Evolutionary conservation across 2,888 invertebrate species (phyloP), one percentile per base, ranked within the genome.

Genomic region (Siphlonurus alternatus): DNA sequence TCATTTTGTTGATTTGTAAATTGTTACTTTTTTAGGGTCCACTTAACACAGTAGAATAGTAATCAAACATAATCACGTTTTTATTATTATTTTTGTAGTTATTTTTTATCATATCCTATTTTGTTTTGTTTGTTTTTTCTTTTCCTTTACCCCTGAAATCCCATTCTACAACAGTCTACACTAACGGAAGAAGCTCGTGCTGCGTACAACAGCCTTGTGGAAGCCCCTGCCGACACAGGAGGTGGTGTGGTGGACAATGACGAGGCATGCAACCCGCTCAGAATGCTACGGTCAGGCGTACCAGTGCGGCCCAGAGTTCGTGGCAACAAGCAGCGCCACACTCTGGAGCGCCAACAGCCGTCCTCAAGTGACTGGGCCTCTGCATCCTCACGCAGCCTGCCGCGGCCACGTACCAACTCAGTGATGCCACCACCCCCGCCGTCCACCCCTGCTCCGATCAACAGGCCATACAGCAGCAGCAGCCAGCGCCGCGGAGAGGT

Each of bases 181-280:
- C 81, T 94, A 70, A 89, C 91, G 20, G 88, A 89, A 71, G 93
- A 94, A 75, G 90, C 93, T 61, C 93, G 92, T 73, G 85, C 89
- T 72, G 97, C 94, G 0, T 98, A 98, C 78, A 89, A 91, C 72
- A 88, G 90, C 70, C 79, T 98, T 63, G 93, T 98, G 64, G 94
- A 95, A 73, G 72, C 61, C 25, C 62, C 54, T 62, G n/a, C n/a
- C n/a, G n/a, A n/a, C n/a, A 65, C 69, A 2, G 67, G 70, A 76
- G 78, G 69, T 77, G 67, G 67, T 19, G 73, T 72, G 25, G 71
- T 71, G 2, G 74, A 73, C n/a, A 73, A 74, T 38, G 74, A 74
- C 23, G 77, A 78, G 65, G 74, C 76, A 23, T 38, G 38, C 15
- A 87, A 87, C 74, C 87, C 87, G 0, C 74, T 87, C 69, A 76